Percentiles rank a stretch among this genome's conserved stretches.
These are phyloP conservation scores for Mesocentrotus franciscanus DNA, from an alignment of 53 echinoderm and acorn worm species.

Conservation along the genomic window DNA sequence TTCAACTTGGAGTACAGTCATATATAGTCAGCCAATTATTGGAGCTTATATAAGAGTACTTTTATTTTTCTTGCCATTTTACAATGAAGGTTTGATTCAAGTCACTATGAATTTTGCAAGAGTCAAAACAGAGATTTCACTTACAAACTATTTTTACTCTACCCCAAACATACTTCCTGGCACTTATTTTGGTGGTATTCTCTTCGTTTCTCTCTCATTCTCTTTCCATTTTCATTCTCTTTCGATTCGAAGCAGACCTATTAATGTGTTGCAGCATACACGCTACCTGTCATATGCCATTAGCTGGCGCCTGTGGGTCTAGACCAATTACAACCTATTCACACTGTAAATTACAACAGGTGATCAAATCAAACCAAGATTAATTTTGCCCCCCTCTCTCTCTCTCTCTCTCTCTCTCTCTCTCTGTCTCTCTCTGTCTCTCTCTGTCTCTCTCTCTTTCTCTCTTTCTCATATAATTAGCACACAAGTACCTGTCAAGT, in stretches of 20 bases:
- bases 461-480: neutral
- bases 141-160: too few relatives aligned
- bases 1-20: too few relatives aligned
- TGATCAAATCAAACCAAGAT: constrained; percentile 31
- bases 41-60: too few relatives aligned
- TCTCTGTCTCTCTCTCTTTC: neutral
- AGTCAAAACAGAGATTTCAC: too few relatives aligned
- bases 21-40: too few relatives aligned
- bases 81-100: too few relatives aligned
- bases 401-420: neutral
- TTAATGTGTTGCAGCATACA: neutral
- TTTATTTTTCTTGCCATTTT: too few relatives aligned
- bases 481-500: constrained; percentile 39
- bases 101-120: too few relatives aligned
- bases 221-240: neutral
- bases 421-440: too few relatives aligned
- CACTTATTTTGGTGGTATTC: neutral
- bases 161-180: neutral
- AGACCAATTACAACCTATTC: constrained; percentile 44
- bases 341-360: constrained; percentile 54
- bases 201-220: neutral
- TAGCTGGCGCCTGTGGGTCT: constrained; percentile 41
- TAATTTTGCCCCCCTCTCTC: neutral
- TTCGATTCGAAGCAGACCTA: neutral
- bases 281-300: constrained; percentile 18